Evolutionary conservation across 2,888 invertebrate species (phyloP), one percentile per base, ranked within the genome.

Genomic region (Macrophya annulata): DNA sequence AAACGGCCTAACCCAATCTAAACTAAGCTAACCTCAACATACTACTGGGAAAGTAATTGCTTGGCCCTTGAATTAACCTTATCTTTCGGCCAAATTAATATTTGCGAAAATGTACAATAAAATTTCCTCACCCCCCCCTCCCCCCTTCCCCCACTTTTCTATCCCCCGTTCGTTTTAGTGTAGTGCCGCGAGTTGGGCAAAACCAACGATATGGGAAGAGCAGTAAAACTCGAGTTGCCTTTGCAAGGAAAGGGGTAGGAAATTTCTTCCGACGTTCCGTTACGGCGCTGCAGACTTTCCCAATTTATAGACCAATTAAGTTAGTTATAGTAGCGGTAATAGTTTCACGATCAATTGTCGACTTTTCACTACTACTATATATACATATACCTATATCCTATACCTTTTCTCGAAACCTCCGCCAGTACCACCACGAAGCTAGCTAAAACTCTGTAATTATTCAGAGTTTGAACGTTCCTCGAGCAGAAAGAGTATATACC

Each of bases 21-120:
- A 81, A 59, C 81, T 81, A 81, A 81, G 81, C 81, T 81, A 81
- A 81, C 81, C 81, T 81, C 81, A 81, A 81, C 81, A 51, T 81
- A 43, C 59, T 81, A 81, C 59, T 81, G 62, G 81, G 81, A 59
- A 81, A 81, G 81, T 81, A 81, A 81, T 81, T 81, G 81, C 81
- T 62, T 37, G 43, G 17, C 81, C 81, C 81, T 59, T 51, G 81
- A 81, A 62, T 81, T 81, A 81, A 81, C 81, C 81, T 81, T 81
- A 81, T 81, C 81, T 81, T 81, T 81, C n/a, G 43, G 51, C 40
- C 59, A 62, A 81, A 81, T 81, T 81, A 81, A 81, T 81, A 81
- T 81, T 81, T 81, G 81, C 81, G 43, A 81, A 81, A 81, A 81
- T 62, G 37, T 81, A 81, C 81, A 62, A 81, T 62, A 81, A 59